A percentile compares a stretch with the other conserved stretches of the same genome.
These are phyloP conservation scores for Escarpia spicata DNA, from an alignment of 2,888 invertebrate genomes.

Conservation along the genomic window DNA sequence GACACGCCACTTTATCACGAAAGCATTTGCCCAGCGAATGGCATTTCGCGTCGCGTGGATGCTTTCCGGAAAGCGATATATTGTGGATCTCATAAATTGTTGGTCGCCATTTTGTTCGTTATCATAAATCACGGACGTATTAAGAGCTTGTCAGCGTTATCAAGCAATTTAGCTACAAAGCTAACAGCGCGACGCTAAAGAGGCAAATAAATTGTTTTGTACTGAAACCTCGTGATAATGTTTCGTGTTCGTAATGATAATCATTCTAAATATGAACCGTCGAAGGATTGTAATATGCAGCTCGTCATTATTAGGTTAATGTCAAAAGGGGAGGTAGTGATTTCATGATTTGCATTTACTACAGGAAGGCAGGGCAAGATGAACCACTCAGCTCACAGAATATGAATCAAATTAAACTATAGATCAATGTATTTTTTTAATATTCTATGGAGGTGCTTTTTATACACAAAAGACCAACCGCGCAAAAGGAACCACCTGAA, in stretches of 20 bases:
- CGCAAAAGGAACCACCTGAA: too few species aligned
- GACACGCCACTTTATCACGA: background rate
- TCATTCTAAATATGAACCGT: background rate
- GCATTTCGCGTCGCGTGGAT: background rate
- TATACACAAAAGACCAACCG: too few species aligned
- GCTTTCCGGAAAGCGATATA: background rate
- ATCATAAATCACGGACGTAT: slow-evolving; percentile 10
- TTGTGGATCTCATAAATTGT: background rate
- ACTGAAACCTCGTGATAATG: background rate
- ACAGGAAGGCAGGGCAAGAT: background rate
- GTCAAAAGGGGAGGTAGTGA: background rate
- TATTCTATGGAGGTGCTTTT: too few species aligned
- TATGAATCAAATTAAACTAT: too few species aligned
- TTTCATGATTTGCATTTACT: background rate
- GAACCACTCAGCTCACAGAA: background rate
- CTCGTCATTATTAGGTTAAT: background rate
- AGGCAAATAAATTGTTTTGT: background rate
- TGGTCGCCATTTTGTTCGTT: background rate
- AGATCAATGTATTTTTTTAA: too few species aligned
- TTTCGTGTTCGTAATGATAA: too few species aligned
- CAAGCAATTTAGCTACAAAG: background rate
- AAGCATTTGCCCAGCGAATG: background rate
- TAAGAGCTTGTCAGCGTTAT: background rate
- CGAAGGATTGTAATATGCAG: background rate
- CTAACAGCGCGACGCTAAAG: background rate